Conservation (phyloP, 2,888 invertebrate genomes). For the Tineola bisselliella region DNA sequence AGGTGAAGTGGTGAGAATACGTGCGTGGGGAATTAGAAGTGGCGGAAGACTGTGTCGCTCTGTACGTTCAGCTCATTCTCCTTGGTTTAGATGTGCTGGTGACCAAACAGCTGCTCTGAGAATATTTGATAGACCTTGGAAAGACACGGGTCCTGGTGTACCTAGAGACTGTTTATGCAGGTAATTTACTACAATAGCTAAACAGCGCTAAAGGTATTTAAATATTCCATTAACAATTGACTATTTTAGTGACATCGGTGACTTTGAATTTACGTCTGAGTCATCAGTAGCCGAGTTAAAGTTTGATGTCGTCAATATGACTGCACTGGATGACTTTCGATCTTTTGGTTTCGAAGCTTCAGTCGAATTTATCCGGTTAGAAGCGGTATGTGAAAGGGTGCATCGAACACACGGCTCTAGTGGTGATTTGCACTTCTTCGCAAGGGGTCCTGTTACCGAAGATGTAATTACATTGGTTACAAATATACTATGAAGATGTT, state of each 20-base stretch:
- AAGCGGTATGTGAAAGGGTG: slow-evolving; percentile 75
- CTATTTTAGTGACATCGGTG: slow-evolving; percentile 40
- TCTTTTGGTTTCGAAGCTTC: slow-evolving; percentile 85
- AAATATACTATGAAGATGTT: neutral
- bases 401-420: slow-evolving; percentile 79
- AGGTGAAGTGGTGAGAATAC: slow-evolving; percentile 81
- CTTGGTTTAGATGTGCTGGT: slow-evolving; percentile 76
- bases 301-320: slow-evolving; percentile 85
- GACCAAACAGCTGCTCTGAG: slow-evolving; percentile 75
- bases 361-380: slow-evolving; percentile 81
- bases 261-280: slow-evolving; percentile 80
- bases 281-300: slow-evolving; percentile 81
- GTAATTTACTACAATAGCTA: slow-evolving; percentile 25
- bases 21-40: slow-evolving; percentile 77
- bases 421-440: slow-evolving; percentile 75
- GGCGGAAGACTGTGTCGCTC: slow-evolving; percentile 70
- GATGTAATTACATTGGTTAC: slow-evolving; percentile 49
- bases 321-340: slow-evolving; percentile 85
- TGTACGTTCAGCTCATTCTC: slow-evolving; percentile 71
- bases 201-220: neutral
- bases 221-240: neutral
- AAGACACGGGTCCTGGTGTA: slow-evolving; percentile 66
- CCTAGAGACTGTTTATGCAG: slow-evolving; percentile 85
- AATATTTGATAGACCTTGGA: slow-evolving; percentile 81
- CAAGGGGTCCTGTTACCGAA: slow-evolving; percentile 57